phyloP scores from a whole-genome alignment of 2,113 vertebrate species.

The Nothoprocta perdicaria region DNA sequence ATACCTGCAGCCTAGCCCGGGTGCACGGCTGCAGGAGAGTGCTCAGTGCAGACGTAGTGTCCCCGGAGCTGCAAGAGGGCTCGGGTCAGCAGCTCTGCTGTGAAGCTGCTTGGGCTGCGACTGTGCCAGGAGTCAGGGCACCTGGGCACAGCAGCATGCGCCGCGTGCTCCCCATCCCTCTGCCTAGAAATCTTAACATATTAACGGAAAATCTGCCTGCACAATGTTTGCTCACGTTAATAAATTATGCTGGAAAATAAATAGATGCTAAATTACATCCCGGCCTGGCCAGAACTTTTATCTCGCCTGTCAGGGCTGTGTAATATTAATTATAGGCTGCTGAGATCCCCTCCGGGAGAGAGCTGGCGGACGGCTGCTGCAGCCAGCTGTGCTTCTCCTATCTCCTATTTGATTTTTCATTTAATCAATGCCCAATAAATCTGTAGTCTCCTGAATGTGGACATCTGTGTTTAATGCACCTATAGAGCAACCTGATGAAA shows the following conservation, averaged over 20 bases:
- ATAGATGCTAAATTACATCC: constrained; percentile 66
- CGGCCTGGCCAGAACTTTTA: constrained; percentile 42
- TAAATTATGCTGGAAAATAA: constrained; percentile 57
- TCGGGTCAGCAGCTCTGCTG: background rate
- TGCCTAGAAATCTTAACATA: constrained; percentile 16
- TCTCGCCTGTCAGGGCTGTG: constrained; percentile 42
- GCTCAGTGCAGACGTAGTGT: background rate
- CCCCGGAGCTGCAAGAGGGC: background rate
- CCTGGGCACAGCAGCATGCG: fast-evolving
- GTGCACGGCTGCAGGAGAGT: background rate
- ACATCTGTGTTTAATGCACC: constrained; percentile 28
- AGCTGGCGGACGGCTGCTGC: constrained; percentile 28
- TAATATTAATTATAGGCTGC: constrained; percentile 35
- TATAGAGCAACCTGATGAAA: constrained; percentile 41
- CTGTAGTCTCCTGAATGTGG: constrained; percentile 29
- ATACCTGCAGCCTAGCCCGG: background rate
- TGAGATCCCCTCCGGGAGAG: background rate
- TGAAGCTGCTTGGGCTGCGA: fast-evolving
- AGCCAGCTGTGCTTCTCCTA: background rate
- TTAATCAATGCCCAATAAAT: constrained; percentile 64
- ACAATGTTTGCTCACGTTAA: constrained; percentile 22
- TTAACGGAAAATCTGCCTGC: background rate
- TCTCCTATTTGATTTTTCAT: constrained; percentile 5
- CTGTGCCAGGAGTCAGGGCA: background rate
- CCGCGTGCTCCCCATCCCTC: background rate